phyloP scores from a whole-genome alignment of 1,140 invertebrate genomes.

The Trichogramma pretiosum region DNA sequence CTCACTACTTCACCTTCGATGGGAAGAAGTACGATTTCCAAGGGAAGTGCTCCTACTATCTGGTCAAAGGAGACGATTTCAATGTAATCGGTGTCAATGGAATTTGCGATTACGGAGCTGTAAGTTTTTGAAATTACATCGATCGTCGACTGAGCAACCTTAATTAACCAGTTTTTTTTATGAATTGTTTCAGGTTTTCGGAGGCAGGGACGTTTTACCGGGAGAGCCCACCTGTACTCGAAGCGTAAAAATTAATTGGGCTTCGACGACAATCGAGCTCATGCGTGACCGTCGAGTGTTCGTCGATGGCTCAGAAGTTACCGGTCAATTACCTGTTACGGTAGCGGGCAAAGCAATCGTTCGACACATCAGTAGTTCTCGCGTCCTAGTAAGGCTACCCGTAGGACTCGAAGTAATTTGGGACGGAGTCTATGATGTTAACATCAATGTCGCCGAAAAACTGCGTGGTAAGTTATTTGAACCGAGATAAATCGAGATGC shows the following conservation, averaged over 20 bases:
- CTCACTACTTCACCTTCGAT: conserved; percentile 86
- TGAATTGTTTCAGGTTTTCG: too few species aligned
- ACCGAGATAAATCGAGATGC: too few species aligned
- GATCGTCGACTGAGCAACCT: too few species aligned
- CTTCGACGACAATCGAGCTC: conserved; percentile 50
- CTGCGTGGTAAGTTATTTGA: conserved; percentile 52
- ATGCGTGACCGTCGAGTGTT: conserved; percentile 62
- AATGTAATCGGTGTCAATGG: conserved; percentile 75
- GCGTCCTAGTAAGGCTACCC: conserved; percentile 60
- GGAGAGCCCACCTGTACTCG: conserved; percentile 59
- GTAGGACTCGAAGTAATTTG: conserved; percentile 75
- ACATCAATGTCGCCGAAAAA: conserved; percentile 67
- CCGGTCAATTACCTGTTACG: conserved; percentile 39
- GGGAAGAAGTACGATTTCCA: conserved; percentile 78
- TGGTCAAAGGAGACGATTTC: conserved; percentile 60
- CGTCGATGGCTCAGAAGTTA: conserved; percentile 63
- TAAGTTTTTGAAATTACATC: too few species aligned
- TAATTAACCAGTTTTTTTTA: too few species aligned
- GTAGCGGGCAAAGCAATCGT: neutral
- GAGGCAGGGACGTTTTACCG: too few species aligned
- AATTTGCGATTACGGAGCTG: too few species aligned
- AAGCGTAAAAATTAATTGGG: conserved; percentile 56
- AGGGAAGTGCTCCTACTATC: conserved; percentile 78
- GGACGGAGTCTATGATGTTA: conserved; percentile 71
- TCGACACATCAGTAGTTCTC: conserved; percentile 56